Percentiles rank a stretch among this genome's conserved stretches.
phyloP scores from a whole-genome alignment of 2,113 vertebrate genomes.

The Sorex araneus region DNA sequence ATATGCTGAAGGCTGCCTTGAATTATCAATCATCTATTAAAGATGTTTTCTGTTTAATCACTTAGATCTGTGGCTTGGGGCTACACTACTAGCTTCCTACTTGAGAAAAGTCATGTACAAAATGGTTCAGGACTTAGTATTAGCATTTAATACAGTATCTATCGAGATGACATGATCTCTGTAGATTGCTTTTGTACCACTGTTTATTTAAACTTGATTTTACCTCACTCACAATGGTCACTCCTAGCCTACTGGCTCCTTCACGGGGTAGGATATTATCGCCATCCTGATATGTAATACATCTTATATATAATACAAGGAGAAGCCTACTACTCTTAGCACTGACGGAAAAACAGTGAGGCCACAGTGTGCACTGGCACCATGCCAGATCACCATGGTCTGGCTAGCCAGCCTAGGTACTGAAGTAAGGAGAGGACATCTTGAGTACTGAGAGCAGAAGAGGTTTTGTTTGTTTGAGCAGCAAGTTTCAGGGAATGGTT shows the following conservation, averaged over 20 bases:
- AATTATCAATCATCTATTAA: constrained; percentile 3
- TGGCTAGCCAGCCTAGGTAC: not conserved
- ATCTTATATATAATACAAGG: not conserved
- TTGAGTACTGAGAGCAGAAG: not conserved
- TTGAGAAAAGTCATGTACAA: constrained; percentile 44
- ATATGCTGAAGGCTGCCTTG: not conserved
- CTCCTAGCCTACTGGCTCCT: not conserved
- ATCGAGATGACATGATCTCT: not conserved
- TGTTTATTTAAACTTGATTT: constrained; percentile 7
- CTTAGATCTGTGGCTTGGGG: constrained; percentile 62
- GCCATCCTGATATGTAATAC: not conserved
- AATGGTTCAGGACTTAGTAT: not conserved
- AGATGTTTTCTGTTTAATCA: constrained; percentile 62
- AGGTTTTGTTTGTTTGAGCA: not conserved
- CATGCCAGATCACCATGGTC: not conserved
- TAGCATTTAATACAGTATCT: not conserved
- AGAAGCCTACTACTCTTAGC: not conserved
- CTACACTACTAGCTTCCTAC: constrained; percentile 28
- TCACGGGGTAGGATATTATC: too few relatives aligned
- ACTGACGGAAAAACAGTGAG: not conserved
- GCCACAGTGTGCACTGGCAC: not conserved
- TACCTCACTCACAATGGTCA: not conserved
- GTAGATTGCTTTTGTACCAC: not conserved
- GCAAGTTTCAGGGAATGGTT: not conserved
- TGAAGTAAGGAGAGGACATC: not conserved